A percentile compares a stretch with the other conserved stretches of the same genome.
Evolutionary conservation across 2,113 vertebrate genomes (phyloP).

Genomic region (Ceyx melanurus): DNA sequence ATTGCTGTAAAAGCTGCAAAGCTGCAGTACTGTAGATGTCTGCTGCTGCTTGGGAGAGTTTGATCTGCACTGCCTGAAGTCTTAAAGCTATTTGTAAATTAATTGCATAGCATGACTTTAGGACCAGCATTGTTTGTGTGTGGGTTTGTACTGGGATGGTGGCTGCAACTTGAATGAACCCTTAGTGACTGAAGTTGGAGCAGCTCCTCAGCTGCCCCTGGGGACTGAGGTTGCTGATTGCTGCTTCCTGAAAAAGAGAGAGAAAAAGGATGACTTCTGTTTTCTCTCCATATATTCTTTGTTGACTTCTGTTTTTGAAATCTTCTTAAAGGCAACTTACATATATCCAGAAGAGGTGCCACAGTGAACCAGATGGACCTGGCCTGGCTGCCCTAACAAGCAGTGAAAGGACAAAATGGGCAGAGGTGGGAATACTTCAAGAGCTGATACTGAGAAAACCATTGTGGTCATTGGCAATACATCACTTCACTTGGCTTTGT

Average conservation of each 20-base stretch:
- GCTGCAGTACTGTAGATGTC: background rate
- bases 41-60: background rate
- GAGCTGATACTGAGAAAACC: background rate
- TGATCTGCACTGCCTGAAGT: background rate
- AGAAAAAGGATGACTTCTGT: background rate
- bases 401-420: slow-evolving; percentile 90
- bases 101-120: background rate
- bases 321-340: slow-evolving; percentile 83
- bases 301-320: slow-evolving; percentile 24
- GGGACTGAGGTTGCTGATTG: background rate
- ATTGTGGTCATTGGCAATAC: background rate
- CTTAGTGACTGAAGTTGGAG: background rate
- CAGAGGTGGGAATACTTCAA: slow-evolving; percentile 78
- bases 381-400: slow-evolving; percentile 87
- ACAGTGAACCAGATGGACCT: slow-evolving; percentile 80
- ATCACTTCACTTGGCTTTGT: background rate
- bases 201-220: background rate
- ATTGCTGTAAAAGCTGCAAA: background rate
- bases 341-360: slow-evolving; percentile 81
- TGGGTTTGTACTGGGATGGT: background rate
- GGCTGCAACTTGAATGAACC: background rate
- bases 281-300: background rate
- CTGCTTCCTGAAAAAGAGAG: background rate
- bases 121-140: background rate
- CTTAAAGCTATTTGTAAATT: background rate